Base-by-base conservation (phyloP, 2,113 vertebrate species). In the Alectura lathami region DNA sequence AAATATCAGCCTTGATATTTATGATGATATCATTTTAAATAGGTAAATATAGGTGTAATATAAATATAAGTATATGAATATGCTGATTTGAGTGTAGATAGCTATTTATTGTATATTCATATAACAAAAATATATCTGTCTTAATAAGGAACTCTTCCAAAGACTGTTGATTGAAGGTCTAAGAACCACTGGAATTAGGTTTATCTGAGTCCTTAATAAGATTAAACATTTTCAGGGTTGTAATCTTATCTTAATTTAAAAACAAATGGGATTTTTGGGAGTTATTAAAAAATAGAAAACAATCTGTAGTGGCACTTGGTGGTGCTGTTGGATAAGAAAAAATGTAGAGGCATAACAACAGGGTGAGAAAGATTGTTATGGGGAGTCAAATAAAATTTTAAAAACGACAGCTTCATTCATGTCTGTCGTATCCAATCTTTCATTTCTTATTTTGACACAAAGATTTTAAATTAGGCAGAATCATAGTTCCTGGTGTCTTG, bases 321-420 rank as follows among this genome's bases (percentile, higher is more conserved):
- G 98, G 99, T 98, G 98, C 98, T 99, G 80, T 97, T 97, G 98
- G 97, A 98, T 98, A 97, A 96, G 72, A 86, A 95, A 94, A 94
- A 80, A 9, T 18, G 2, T 17, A 67, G 45, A 76, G 29, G n/a
- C n/a, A 20, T 43, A 92, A 60, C 84, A 97, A 92, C 77, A 85
- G 96, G 83, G 94, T 96, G 88, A 97, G 93, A 97, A 89, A 95
- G 94, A 95, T 88, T 97, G 97, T 98, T 98, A 97, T 18, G 54
- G 92, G n/a, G 90, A 98, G 97, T 98, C 98, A 98, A 98, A 97
- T 98, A 97, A 98, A 98, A 98, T 98, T 98, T 98, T 98, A 96
- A 97, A 88, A 97, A 97, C 60, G 93, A 98, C 97, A 97, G 97
- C 97, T 98, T 98, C 95, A 97, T 98, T 98, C 98, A 98, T 97